Evolutionary conservation across 2,888 invertebrate genomes (phyloP).

Genomic region (Parascotia fuliginaria): DNA sequence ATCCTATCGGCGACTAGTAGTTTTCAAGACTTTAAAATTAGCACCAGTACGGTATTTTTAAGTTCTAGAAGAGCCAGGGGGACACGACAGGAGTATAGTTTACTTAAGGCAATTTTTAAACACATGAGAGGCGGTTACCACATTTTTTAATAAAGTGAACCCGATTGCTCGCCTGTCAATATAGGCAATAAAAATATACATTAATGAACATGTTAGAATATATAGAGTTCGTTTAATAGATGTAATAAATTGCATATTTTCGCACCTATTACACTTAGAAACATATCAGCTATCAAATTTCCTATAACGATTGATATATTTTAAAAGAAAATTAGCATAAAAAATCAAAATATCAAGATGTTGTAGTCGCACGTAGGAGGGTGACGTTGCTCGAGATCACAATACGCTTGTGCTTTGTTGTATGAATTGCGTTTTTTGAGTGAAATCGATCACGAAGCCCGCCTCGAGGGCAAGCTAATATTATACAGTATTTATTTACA

Average conservation of each 20-base stretch:
- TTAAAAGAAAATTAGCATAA: slow-evolving; percentile 4
- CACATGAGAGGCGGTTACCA: too few species aligned
- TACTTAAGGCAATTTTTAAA: too few species aligned
- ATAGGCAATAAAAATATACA: too few species aligned
- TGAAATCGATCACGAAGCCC: slow-evolving; percentile 78
- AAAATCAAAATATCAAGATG: slow-evolving; percentile 74
- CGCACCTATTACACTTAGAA: slow-evolving; percentile 4
- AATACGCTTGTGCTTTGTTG: slow-evolving; percentile 75
- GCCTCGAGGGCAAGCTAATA: slow-evolving; percentile 55
- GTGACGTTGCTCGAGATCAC: slow-evolving; percentile 70
- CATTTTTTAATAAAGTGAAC: too few species aligned
- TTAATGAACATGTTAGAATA: neutral
- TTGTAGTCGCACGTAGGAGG: slow-evolving; percentile 46
- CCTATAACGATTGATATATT: slow-evolving; percentile 11
- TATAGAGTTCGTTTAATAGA: neutral
- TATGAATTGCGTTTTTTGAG: slow-evolving; percentile 81
- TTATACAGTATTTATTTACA: slow-evolving; percentile 73
- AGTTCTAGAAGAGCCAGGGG: too few species aligned
- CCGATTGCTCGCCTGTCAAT: too few species aligned
- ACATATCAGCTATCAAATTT: slow-evolving; percentile 21
- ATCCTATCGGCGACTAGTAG: too few species aligned
- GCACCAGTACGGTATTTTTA: too few species aligned
- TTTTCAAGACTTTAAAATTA: too few species aligned
- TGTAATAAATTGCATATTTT: slow-evolving; percentile 2
- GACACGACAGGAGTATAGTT: too few species aligned